Conservation (phyloP, 2,113 vertebrate genomes). For the Ctenodactylus gundi region DNA sequence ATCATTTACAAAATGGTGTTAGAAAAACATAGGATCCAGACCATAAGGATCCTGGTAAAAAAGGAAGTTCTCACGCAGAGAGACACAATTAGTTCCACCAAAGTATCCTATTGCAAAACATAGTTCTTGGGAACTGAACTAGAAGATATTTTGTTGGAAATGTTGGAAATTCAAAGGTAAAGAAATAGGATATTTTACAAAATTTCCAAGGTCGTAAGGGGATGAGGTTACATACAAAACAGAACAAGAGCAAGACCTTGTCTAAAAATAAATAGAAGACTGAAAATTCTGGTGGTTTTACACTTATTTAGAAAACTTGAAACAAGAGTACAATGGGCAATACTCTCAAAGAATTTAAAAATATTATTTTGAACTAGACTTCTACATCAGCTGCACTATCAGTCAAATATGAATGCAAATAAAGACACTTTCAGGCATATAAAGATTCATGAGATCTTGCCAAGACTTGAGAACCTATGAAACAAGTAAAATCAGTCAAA, state of each 20-base stretch:
- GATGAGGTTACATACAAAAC: background rate
- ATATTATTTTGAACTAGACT: conserved; percentile 13
- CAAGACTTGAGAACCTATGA: background rate
- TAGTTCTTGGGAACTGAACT: background rate
- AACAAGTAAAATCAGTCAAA: conserved; percentile 1
- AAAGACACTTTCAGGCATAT: background rate
- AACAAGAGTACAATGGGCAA: background rate
- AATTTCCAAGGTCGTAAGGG: background rate
- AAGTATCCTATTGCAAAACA: background rate
- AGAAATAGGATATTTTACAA: background rate
- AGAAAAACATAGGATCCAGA: background rate
- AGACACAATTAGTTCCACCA: background rate
- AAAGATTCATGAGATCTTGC: background rate
- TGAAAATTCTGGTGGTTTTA: background rate
- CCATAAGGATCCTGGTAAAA: background rate
- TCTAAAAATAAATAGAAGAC: too few species aligned
- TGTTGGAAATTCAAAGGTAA: background rate
- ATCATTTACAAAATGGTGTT: background rate
- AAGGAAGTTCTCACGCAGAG: conserved; percentile 42
- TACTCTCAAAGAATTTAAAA: background rate
- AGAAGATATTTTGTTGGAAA: background rate
- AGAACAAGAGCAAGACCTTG: background rate
- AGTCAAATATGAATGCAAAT: background rate
- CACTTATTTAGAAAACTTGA: background rate
- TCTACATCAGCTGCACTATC: background rate